These are phyloP conservation scores for Ataeniobius toweri DNA, from an alignment of 2,797 vertebrate species.

Conservation along the genomic window DNA sequence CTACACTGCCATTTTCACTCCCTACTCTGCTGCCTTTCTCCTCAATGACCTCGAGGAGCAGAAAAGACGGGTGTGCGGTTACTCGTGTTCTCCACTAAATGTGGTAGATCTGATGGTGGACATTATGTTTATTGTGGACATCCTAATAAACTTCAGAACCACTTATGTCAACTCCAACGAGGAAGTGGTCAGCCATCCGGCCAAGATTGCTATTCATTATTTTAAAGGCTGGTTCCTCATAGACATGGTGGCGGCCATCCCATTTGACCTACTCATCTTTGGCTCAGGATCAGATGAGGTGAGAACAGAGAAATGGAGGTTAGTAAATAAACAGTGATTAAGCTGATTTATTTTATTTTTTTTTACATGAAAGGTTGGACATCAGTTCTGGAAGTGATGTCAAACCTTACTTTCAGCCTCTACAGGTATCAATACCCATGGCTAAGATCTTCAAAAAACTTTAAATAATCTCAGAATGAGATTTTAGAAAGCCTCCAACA, in stretches of 20 bases:
- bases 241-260: constrained; percentile 98
- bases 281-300: constrained; percentile 98
- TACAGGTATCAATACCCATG: too few relatives aligned
- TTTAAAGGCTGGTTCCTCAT: constrained; percentile 99
- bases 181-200: constrained; percentile 98
- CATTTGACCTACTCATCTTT: constrained; percentile 98
- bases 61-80: constrained; percentile 91
- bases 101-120: constrained; percentile 98
- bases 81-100: constrained; percentile 96
- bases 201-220: constrained; percentile 98
- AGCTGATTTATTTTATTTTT: not conserved
- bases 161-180: constrained; percentile 97
- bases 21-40: constrained; percentile 97
- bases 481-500: too few relatives aligned
- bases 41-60: constrained; percentile 95
- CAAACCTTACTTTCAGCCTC: too few relatives aligned
- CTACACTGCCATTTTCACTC: constrained; percentile 98
- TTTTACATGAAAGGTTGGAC: too few relatives aligned
- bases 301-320: constrained; percentile 55
- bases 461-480: too few relatives aligned
- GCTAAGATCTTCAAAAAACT: too few relatives aligned
- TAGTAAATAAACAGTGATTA: not conserved
- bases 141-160: constrained; percentile 98
- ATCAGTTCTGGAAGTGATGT: too few relatives aligned
- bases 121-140: constrained; percentile 99